A percentile compares a stretch with the other conserved stretches of the same genome.
phyloP scores from a whole-genome alignment of 2,113 vertebrate genomes.

The Brachyhypopomus occidentalis region DNA sequence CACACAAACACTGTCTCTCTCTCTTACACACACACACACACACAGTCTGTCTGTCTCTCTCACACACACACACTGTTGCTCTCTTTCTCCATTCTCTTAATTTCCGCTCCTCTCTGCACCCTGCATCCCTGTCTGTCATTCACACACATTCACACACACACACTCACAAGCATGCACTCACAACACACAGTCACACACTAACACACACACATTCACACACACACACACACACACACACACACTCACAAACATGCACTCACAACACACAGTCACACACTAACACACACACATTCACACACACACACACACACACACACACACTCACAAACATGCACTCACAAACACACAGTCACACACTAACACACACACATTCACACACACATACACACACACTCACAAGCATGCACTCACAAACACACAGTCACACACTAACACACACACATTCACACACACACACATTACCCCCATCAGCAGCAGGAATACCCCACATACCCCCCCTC shows the following conservation, averaged over 20 bases:
- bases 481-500: constrained; percentile 24
- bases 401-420: too few species aligned
- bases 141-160: not conserved
- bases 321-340: too few species aligned
- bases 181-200: not conserved
- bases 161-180: not conserved
- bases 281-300: not conserved
- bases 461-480: not conserved
- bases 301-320: not conserved
- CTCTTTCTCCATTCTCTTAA: not conserved
- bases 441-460: not conserved
- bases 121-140: not conserved
- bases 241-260: not conserved
- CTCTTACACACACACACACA: not conserved
- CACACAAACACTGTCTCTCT: not conserved
- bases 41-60: not conserved
- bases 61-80: not conserved
- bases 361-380: too few species aligned
- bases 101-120: not conserved
- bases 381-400: not conserved
- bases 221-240: not conserved
- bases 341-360: too few species aligned
- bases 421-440: too few species aligned
- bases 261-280: not conserved
- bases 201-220: not conserved